Conservation (phyloP, 2,888 invertebrate genomes). For the Lasioglossum vierecki region DNA sequence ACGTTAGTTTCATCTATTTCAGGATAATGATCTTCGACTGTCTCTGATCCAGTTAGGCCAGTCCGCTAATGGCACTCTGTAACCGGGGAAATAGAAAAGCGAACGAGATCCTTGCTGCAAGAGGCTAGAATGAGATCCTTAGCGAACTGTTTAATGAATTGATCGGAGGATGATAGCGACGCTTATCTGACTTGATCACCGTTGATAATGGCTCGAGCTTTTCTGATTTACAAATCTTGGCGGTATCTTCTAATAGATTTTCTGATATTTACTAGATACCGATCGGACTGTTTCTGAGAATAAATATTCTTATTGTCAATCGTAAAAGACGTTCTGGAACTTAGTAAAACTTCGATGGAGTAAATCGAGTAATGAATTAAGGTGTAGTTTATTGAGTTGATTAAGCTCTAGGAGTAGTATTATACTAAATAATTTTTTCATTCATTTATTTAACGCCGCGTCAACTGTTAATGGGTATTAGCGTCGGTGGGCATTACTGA, state of each 20-base stretch:
- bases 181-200: neutral
- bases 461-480: too few species aligned
- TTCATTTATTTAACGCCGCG: too few species aligned
- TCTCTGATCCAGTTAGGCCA: neutral
- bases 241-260: neutral
- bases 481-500: too few species aligned
- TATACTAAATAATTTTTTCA: too few species aligned
- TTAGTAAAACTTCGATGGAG: neutral
- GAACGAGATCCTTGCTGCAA: neutral
- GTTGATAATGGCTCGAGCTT: neutral
- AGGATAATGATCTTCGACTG: neutral
- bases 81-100: neutral
- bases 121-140: neutral
- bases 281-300: neutral
- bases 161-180: neutral
- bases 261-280: neutral
- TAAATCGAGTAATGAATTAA: neutral
- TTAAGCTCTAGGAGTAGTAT: neutral
- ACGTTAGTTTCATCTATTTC: neutral
- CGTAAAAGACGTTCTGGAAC: too few species aligned
- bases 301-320: neutral
- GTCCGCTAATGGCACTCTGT: neutral
- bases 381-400: neutral
- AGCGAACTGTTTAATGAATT: conserved; percentile 3
- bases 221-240: neutral